Conservation (phyloP, 2,888 invertebrate genomes). For the Syritta pipiens region DNA sequence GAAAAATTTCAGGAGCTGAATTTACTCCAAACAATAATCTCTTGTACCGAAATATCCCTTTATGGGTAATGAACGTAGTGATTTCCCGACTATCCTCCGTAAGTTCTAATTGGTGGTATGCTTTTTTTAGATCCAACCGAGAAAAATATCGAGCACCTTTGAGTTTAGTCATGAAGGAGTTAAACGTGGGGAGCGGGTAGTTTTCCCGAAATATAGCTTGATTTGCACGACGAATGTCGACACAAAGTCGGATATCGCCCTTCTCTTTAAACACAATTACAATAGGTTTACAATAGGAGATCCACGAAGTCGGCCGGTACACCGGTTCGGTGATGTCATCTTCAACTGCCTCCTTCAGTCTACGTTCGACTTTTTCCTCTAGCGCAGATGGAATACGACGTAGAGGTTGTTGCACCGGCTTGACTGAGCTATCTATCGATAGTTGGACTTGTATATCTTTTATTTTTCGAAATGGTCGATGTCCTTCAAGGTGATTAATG, state of each 20-base stretch:
- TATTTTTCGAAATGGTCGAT: slow-evolving; percentile 64
- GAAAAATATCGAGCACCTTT: slow-evolving; percentile 59
- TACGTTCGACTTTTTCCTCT: slow-evolving; percentile 29
- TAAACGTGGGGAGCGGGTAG: slow-evolving; percentile 70
- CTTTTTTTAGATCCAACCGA: slow-evolving; percentile 73
- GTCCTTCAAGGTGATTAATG: slow-evolving; percentile 1
- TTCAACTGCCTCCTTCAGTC: slow-evolving; percentile 63
- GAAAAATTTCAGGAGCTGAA: slow-evolving; percentile 67
- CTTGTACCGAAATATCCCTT: slow-evolving; percentile 72
- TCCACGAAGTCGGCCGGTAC: slow-evolving; percentile 73
- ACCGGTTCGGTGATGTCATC: slow-evolving; percentile 73
- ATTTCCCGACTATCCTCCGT: slow-evolving; percentile 21
- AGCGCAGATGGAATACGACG: slow-evolving; percentile 73
- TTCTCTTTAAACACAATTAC: slow-evolving; percentile 73
- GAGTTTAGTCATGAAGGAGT: slow-evolving; percentile 62
- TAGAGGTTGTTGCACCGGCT: slow-evolving; percentile 72
- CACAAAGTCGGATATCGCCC: slow-evolving; percentile 73
- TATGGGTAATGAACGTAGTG: slow-evolving; percentile 38
- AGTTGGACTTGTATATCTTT: slow-evolving; percentile 70
- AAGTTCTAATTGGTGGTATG: slow-evolving; percentile 71
- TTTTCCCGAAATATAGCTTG: slow-evolving; percentile 71
- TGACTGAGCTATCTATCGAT: slow-evolving; percentile 69
- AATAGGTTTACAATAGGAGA: slow-evolving; percentile 75
- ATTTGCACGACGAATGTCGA: slow-evolving; percentile 75
- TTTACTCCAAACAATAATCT: slow-evolving; percentile 74